Percentiles rank a stretch among this genome's conserved stretches.
phyloP scores from a whole-genome alignment of 2,113 vertebrate species.

The Bambusicola thoracicus region DNA sequence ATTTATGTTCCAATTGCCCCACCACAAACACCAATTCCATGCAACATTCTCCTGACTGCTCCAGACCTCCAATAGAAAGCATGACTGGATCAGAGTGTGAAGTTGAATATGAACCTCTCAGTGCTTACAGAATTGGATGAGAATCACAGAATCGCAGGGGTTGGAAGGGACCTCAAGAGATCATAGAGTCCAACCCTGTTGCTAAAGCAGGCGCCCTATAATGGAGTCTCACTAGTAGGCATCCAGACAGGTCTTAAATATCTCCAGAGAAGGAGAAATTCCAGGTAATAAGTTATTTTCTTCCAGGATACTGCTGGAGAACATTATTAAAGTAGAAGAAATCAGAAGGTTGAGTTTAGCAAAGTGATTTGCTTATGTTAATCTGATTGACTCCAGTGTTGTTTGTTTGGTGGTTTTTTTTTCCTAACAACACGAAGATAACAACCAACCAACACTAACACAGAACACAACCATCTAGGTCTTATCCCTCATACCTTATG shows the following conservation, averaged over 20 bases:
- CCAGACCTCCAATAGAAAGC: neutral
- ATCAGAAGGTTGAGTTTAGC: neutral
- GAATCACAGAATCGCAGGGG: too few relatives aligned
- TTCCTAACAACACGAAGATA: too few relatives aligned
- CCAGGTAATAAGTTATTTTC: neutral
- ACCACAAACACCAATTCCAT: neutral
- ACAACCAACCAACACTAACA: too few relatives aligned
- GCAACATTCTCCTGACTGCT: neutral
- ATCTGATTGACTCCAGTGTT: neutral
- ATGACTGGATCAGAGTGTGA: too few relatives aligned
- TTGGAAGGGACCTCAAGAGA: too few relatives aligned
- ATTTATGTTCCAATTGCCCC: neutral
- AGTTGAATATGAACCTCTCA: neutral
- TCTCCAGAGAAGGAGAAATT: neutral
- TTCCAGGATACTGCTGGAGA: neutral
- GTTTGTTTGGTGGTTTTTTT: too few relatives aligned
- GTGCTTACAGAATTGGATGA: neutral
- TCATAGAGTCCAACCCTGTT: too few relatives aligned
- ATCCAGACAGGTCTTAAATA: too few relatives aligned
- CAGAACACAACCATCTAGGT: neutral
- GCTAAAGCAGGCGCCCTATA: too few relatives aligned
- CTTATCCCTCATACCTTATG: neutral
- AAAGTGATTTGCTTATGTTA: neutral
- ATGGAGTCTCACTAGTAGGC: too few relatives aligned
- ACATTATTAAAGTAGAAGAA: neutral